Base-by-base conservation (phyloP, 1,140 invertebrate genomes). In the Drosophila obscura region DNA sequence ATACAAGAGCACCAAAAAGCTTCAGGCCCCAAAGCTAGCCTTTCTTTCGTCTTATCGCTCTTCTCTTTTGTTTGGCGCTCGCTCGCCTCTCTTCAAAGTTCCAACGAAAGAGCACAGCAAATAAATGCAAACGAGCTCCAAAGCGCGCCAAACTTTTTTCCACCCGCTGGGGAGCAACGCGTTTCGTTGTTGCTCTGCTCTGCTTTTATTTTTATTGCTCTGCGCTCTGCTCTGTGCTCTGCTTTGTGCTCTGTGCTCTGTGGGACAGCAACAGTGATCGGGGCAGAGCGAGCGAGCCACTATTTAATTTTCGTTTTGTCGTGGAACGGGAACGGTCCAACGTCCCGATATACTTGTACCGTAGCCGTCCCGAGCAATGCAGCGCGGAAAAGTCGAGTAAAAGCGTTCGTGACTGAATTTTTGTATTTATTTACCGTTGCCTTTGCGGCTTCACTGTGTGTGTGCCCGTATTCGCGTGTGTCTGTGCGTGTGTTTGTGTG, bases 171-270 rank as follows among this genome's bases (percentile, higher is more conserved):
- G 26, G 45, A 28, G 39, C 24, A 39, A 45, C 26, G 28, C 39
- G 62, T 61, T 61, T 61, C 43, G 60, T 51, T 62, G 16, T 55
- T 89, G 83, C 83, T 87, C 83, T 89, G 83, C 83, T 87, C 83
- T 89, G 83, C 85, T 87, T 89, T 87, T 89, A 84, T 89, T 87
- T 87, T 69, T 89, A 80, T 89, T 84, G 53, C 76, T 82, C 61
- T 81, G 77, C 22, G 35, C 67, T 73, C 49, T 60, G 64, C 60
- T 79, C 52, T 75, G 71, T 49, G 55, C 57, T 57, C 43, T 63
- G 74, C 41, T 73, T 28, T 53, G 55, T 63, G 59, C 64, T 44
- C 60, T 63, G 39, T 67, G 59, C 19, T 19, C 19, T 19, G 19
- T 19, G 19, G 57, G 53, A 52, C 74, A 63, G 71, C 53, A 41